phyloP scores from a whole-genome alignment of 37 sponge, comb jelly and placozoan genomes.

The Tethya wilhelma region DNA sequence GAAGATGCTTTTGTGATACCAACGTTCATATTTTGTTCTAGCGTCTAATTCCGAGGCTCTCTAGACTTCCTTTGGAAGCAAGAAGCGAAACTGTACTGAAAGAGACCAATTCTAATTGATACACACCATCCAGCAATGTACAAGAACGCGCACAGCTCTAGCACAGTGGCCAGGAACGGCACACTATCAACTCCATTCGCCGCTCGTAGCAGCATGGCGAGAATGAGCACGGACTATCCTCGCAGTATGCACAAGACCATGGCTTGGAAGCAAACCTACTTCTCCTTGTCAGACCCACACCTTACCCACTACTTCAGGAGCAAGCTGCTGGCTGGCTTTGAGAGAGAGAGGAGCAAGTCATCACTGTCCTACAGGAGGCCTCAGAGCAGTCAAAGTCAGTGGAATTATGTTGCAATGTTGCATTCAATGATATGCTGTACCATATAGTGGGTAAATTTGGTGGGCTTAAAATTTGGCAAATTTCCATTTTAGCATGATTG shows the following conservation, averaged over 20 bases:
- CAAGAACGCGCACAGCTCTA: slow-evolving; percentile 3
- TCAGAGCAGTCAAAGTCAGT: too few relatives aligned
- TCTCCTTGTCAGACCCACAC: slow-evolving; percentile 74
- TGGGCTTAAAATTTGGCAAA: too few relatives aligned
- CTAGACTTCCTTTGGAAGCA: too few relatives aligned
- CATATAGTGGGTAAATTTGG: too few relatives aligned
- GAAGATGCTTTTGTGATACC: too few relatives aligned
- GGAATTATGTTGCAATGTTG: too few relatives aligned
- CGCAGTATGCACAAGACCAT: not conserved
- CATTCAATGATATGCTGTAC: too few relatives aligned
- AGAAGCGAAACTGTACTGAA: too few relatives aligned
- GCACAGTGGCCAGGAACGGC: slow-evolving; percentile 2
- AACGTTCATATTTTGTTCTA: too few relatives aligned
- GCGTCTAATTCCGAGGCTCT: too few relatives aligned
- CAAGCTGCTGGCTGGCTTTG: slow-evolving; percentile 42
- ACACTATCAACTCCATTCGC: slow-evolving; percentile 14
- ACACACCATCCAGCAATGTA: not conserved
- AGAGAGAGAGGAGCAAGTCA: not conserved
- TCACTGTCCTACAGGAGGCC: slow-evolving; percentile 3
- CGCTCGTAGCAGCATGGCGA: not conserved
- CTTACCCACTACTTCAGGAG: slow-evolving; percentile 64
- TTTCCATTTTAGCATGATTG: too few relatives aligned
- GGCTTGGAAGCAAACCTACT: slow-evolving; percentile 35
- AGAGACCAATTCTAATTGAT: not conserved
- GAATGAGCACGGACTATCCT: slow-evolving; percentile 8